These are phyloP conservation scores for Oncorhynchus keta DNA, from an alignment of 2,113 vertebrate species.

Conservation along the genomic window DNA sequence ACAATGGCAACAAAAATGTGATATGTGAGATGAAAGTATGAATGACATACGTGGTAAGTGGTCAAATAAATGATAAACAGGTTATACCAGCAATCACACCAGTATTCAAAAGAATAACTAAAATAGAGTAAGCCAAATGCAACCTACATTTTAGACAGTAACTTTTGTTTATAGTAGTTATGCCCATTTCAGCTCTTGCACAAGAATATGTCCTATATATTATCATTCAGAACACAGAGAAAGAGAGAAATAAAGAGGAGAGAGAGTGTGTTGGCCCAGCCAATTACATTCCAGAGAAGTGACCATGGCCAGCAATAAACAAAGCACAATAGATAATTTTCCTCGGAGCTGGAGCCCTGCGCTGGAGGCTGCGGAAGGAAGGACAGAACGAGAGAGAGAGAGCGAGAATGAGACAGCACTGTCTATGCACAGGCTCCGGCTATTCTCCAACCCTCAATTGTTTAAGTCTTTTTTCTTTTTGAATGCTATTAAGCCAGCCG, in stretches of 20 bases:
- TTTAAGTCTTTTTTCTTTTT: constrained; percentile 58
- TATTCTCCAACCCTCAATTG: constrained; percentile 56
- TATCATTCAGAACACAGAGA: constrained; percentile 56
- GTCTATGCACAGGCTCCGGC: constrained; percentile 58
- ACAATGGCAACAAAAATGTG: too few species aligned
- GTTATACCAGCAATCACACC: too few species aligned
- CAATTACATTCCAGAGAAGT: constrained; percentile 83
- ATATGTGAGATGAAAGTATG: too few species aligned
- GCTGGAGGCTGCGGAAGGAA: constrained; percentile 52
- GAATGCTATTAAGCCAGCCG: constrained; percentile 59
- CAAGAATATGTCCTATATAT: too few species aligned
- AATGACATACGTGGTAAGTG: too few species aligned
- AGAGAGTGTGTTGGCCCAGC: constrained; percentile 63
- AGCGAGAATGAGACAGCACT: constrained; percentile 42
- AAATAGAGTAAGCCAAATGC: too few species aligned
- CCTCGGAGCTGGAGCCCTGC: constrained; percentile 63
- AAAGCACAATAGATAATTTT: constrained; percentile 77
- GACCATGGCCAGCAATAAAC: constrained; percentile 79
- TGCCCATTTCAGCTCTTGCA: too few species aligned
- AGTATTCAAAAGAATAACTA: too few species aligned
- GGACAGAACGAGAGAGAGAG: not conserved
- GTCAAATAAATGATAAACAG: too few species aligned
- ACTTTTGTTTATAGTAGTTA: constrained; percentile 33
- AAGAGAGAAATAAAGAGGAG: constrained; percentile 34
- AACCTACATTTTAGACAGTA: too few species aligned